phyloP scores from a whole-genome alignment of 1,140 invertebrate genomes.

The Belonocnema kinseyi region DNA sequence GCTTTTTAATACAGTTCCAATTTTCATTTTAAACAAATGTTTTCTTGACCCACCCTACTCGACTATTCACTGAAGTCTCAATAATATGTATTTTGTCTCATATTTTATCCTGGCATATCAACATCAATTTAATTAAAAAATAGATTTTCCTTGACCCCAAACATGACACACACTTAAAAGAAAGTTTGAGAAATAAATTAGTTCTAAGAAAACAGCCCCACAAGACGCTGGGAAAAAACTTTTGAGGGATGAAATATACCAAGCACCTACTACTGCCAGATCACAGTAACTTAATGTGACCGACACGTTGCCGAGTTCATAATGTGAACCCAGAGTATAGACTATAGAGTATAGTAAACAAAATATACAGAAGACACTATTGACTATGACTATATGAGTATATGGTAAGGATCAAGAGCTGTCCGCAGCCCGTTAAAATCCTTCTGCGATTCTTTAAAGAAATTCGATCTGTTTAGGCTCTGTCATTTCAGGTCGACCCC shows the following conservation, averaged over 20 bases:
- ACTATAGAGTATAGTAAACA: background rate
- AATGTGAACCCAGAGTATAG: background rate
- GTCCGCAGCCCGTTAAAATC: slow-evolving; percentile 18
- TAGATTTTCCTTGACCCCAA: background rate
- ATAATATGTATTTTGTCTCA: too few relatives aligned
- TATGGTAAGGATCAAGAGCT: background rate
- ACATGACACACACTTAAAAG: background rate
- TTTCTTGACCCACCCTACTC: too few relatives aligned
- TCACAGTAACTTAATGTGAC: slow-evolving; percentile 17
- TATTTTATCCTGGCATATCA: too few relatives aligned
- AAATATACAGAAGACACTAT: too few relatives aligned
- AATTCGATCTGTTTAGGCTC: slow-evolving; percentile 25
- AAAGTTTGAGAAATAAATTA: too few relatives aligned
- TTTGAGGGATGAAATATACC: background rate
- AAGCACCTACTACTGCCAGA: background rate
- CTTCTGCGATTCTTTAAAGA: slow-evolving; percentile 12
- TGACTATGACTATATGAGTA: too few relatives aligned
- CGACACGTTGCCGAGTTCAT: background rate
- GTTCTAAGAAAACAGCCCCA: background rate
- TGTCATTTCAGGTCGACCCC: slow-evolving; percentile 1
- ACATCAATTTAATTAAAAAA: too few relatives aligned
- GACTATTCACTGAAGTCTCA: too few relatives aligned
- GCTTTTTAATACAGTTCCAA: too few relatives aligned
- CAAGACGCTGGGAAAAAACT: background rate
- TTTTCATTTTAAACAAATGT: too few relatives aligned